Evolutionary conservation across 2,888 invertebrate species (phyloP), one percentile per base, ranked within the genome.

Genomic region (Caenorhabditis sp.): DNA sequence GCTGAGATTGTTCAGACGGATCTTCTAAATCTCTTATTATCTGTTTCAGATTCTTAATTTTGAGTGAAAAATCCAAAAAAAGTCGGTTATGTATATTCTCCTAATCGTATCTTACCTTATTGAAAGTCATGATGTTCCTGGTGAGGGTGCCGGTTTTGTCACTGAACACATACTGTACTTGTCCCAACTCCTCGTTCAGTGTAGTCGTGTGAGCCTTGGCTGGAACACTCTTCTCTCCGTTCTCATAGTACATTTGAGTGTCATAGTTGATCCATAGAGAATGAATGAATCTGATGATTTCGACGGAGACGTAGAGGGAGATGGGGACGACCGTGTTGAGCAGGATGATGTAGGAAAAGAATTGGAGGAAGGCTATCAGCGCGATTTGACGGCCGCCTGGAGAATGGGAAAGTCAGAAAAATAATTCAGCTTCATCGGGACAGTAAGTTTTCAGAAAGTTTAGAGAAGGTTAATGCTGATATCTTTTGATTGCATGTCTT

Each of bases 271-370:
- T 99, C 93, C 97, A 95, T 94, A 97, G 96, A 94, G 98, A 98
- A 94, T 99, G 98, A 92, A 96, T 96, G 93, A 99, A 96, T 92
- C 99, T 95, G 93, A 99, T 98, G 85, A 99, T 95, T 95, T 96
- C 95, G 26, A 95, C 94, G 93, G 94, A 94, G 92, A 98, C 98
- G 94, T 99, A 98, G 87, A 99, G 95, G 91, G 98, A 98, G 93
- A 99, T 99, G 94, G 98, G 98, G 94, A 99, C 98, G 92, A 98
- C 97, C 92, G 98, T 99, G 94, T 99, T 99, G 93, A 99, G 95
- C 91, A 99, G 96, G 93, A 99, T 99, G 92, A 97, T 96, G 94
- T 99, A 99, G 47, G 98, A 98, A 94, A 99, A 97, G 95, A 99
- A 99, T 88, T 97, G 96, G 89, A 99, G 95, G 90, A 97, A 94